Evolutionary conservation across 92 coral and sea anemone genomes (phyloP).

Genomic region (Porites evermanni): DNA sequence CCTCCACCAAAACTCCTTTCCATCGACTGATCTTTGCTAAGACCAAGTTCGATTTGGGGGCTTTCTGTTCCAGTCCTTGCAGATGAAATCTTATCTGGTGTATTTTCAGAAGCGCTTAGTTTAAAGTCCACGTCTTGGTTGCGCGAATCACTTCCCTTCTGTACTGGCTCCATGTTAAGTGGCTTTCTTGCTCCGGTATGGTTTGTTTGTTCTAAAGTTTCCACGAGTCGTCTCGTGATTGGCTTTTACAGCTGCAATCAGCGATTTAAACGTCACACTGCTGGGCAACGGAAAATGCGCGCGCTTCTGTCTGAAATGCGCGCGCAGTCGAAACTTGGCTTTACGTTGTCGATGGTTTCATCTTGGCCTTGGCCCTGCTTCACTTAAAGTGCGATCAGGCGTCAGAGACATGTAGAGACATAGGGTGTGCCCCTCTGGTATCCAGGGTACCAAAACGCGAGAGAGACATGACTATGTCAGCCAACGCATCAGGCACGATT

Average conservation of each 20-base stretch:
- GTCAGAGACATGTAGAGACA: no score
- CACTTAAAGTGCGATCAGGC: no score
- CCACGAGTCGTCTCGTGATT: not conserved
- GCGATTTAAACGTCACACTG: conserved; percentile 15
- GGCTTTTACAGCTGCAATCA: conserved; percentile 9
- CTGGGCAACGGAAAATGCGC: not conserved
- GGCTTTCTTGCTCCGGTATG: not conserved
- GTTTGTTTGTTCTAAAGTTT: not conserved
- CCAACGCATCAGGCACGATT: no score
- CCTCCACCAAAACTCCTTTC: not conserved
- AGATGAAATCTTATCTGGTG: not conserved
- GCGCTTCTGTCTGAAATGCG: not conserved
- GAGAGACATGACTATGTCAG: no score
- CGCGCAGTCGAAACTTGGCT: not conserved
- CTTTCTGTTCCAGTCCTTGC: not conserved
- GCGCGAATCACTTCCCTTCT: not conserved
- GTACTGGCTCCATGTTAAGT: not conserved
- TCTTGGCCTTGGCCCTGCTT: no score
- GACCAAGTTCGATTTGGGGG: not conserved
- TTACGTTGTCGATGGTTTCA: no score
- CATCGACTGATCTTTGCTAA: not conserved
- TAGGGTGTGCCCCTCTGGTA: no score
- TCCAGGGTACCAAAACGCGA: no score
- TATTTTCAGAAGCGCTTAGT: conserved; percentile 6
- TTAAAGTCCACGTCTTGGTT: not conserved